Percentiles rank a stretch among this genome's conserved stretches.
Evolutionary conservation across 2,113 vertebrate species (phyloP).

Genomic region (Rhea pennata): DNA sequence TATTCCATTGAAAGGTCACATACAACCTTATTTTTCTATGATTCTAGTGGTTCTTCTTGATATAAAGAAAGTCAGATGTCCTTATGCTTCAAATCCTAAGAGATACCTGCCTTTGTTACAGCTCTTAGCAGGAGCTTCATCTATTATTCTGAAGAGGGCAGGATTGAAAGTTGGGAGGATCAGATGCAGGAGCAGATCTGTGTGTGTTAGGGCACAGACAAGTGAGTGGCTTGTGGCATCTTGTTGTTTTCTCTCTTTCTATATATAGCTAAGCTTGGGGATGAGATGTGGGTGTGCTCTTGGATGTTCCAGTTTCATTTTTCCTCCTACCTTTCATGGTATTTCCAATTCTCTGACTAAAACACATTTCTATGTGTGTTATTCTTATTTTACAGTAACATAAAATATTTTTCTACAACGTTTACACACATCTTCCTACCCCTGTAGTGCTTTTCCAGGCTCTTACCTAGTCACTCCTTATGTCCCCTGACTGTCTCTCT

Average conservation of each 20-base stretch:
- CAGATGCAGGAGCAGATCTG: neutral
- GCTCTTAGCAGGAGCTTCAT: neutral
- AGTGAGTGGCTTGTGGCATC: neutral
- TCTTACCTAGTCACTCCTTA: neutral
- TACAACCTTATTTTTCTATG: neutral
- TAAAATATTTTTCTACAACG: neutral
- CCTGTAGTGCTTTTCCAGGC: neutral
- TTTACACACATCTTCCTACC: neutral
- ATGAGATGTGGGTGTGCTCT: neutral
- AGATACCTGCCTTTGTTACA: neutral
- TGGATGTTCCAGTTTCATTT: neutral
- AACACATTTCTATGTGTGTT: neutral
- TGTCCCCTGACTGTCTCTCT: neutral
- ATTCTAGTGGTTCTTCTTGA: neutral
- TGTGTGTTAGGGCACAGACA: neutral
- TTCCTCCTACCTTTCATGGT: neutral
- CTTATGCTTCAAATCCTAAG: neutral
- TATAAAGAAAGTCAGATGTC: neutral
- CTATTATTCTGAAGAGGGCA: neutral
- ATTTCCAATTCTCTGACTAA: neutral
- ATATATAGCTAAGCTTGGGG: neutral
- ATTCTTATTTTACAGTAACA: accelerated
- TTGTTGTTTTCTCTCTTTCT: neutral
- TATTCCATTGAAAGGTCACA: neutral
- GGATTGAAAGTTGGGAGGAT: neutral